These are phyloP conservation scores for Metacarcinus magister DNA, from an alignment of 2,888 invertebrate species.

Conservation along the genomic window DNA sequence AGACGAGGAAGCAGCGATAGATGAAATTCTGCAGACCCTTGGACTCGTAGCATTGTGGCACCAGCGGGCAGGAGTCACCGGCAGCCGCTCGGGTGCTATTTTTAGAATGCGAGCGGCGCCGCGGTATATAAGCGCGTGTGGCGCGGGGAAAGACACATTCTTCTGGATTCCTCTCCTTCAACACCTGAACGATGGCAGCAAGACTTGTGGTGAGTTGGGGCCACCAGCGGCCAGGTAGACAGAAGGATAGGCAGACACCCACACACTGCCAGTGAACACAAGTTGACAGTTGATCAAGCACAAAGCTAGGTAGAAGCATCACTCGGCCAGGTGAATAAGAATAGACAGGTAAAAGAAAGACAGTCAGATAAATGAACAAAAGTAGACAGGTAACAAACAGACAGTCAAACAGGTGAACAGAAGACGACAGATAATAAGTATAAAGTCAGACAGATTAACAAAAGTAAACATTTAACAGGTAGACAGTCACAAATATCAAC, in stretches of 20 bases:
- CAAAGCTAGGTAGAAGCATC: no score
- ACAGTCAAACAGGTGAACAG: no score
- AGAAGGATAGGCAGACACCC: not conserved
- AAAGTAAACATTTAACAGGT: not conserved
- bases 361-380: no score
- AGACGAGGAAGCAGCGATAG: constrained; percentile 83
- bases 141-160: constrained; percentile 29
- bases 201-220: constrained; percentile 54
- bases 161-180: not conserved
- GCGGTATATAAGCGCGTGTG: constrained; percentile 26
- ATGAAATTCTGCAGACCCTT: constrained; percentile 75
- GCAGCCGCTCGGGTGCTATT: not conserved
- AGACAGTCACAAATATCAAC: not conserved
- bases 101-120: not conserved
- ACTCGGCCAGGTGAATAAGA: no score
- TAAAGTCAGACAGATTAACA: not conserved
- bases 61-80: constrained; percentile 83
- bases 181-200: constrained; percentile 32
- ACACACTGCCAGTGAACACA: no score
- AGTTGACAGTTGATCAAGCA: no score
- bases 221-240: not conserved
- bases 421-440: no score
- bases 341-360: no score
- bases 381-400: no score
- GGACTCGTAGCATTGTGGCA: constrained; percentile 64